Evolutionary conservation across 2,113 vertebrate genomes (phyloP).

Genomic region (Maccullochella peelii): DNA sequence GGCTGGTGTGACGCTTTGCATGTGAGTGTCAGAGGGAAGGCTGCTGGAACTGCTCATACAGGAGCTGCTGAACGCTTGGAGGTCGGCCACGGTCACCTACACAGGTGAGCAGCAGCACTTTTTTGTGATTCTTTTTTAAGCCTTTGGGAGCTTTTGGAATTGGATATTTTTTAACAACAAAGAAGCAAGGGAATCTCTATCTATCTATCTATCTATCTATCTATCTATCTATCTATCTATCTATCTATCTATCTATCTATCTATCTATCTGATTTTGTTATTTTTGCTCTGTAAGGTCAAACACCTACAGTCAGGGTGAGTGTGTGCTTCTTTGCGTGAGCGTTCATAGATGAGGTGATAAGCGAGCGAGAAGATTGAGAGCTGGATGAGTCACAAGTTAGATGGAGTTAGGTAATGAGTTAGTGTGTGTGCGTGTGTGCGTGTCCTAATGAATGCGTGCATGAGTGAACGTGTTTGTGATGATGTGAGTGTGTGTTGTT

Average conservation of each 20-base stretch:
- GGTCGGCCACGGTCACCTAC: conserved; percentile 39
- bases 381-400: conserved; percentile 58
- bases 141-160: not conserved
- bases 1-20: conserved; percentile 59
- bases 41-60: conserved; percentile 40
- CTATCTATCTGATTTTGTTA: not conserved
- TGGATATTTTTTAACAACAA: not conserved
- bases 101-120: conserved; percentile 66
- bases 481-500: conserved; percentile 22
- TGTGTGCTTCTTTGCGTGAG: conserved; percentile 18
- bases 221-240: conserved; percentile 15
- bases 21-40: conserved; percentile 53
- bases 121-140: not conserved
- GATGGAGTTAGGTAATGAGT: conserved; percentile 45
- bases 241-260: conserved; percentile 15
- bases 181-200: not conserved
- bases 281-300: conserved; percentile 39
- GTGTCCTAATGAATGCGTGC: conserved; percentile 5
- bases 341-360: conserved; percentile 18
- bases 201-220: not conserved
- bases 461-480: conserved; percentile 20
- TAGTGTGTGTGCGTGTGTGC: conserved; percentile 16
- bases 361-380: conserved; percentile 17
- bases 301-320: conserved; percentile 31
- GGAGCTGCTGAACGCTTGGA: conserved; percentile 48